Base-by-base conservation (phyloP, 1,140 invertebrate species). In the Luehdorfia chinensis region DNA sequence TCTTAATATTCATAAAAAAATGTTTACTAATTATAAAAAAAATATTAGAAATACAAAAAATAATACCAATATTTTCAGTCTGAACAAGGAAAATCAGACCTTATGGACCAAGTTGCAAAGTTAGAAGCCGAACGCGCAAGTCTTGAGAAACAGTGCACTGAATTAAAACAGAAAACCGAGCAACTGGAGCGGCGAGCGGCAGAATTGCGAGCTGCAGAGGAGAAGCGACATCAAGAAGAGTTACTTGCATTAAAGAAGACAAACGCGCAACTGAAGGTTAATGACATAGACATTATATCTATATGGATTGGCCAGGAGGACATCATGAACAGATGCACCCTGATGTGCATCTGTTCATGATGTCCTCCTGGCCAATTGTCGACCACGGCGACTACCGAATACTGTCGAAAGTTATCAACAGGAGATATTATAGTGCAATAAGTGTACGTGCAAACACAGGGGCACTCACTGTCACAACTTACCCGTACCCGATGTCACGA, bases 211-310 rank as follows among this genome's bases (percentile, higher is more conserved):
- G 90, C 93, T 47, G 94, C 96, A 0, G 95, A 97, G 74, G 94
- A 97, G 75, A 95, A 96, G 76, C 94, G 96, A 73, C 95, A 97
- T 66, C 91, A 91, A 8, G 96, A 98, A 75, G 96, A 98, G 83
- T 92, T 97, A 30, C 89, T 94, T 27, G 96, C 96, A 65, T 87
- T 98, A 14, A 98, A 97, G 86, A 94, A 96, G 78, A 97, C 96
- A 4, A 98, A 98, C 81, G 91, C 94, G 61, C 97, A 98, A 79
- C 87, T 98, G 7, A 98, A 98, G 90, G 94, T 95, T 28, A 41
- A 37, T 34, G 9, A 21, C 30, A 27, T 36, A n/a, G n/a, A n/a
- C n/a, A n/a, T n/a, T n/a, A n/a, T n/a, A n/a, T n/a, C n/a, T n/a
- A n/a, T n/a, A n/a, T n/a, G n/a, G n/a, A n/a, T n/a, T n/a, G n/a